Evolutionary conservation across 2,888 invertebrate genomes (phyloP).

Genomic region (Hemistola chrysoprasaria): DNA sequence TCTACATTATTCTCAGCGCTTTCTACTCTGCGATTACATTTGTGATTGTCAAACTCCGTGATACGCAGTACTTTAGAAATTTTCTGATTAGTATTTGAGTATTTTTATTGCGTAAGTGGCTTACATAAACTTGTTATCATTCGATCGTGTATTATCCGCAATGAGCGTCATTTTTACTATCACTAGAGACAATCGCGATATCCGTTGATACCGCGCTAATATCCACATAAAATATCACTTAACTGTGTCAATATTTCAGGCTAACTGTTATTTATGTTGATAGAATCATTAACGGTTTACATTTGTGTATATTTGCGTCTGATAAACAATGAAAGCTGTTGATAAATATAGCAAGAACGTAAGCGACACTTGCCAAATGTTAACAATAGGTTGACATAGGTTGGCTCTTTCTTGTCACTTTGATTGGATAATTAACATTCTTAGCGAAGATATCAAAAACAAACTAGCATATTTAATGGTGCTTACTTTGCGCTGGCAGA

Average conservation of each 20-base stretch:
- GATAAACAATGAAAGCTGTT: conserved; percentile 12
- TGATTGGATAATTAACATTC: conserved; percentile 11
- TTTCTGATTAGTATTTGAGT: conserved; percentile 53
- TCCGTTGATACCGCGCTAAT: conserved; percentile 3
- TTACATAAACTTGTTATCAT: conserved; percentile 21
- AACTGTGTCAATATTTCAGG: conserved; percentile 16
- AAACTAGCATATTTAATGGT: too few relatives aligned
- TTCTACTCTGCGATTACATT: conserved; percentile 46
- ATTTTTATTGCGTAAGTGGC: conserved; percentile 18
- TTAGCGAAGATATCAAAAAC: not conserved
- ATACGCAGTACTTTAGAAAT: conserved; percentile 52
- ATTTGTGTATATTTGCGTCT: conserved; percentile 6
- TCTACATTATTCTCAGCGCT: conserved; percentile 38
- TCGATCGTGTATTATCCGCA: conserved; percentile 15
- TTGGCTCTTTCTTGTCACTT: conserved; percentile 8
- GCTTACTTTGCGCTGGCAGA: too few relatives aligned
- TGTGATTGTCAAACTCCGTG: conserved; percentile 47
- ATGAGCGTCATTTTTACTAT: conserved; percentile 16
- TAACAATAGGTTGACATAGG: conserved; percentile 11
- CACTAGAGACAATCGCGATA: conserved; percentile 21
- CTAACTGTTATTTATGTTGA: conserved; percentile 14
- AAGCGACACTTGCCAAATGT: conserved; percentile 8
- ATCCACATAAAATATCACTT: conserved; percentile 14
- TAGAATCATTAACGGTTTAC: conserved; percentile 6
- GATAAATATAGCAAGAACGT: conserved; percentile 12